phyloP scores from a whole-genome alignment of 2,888 invertebrate species.

The Odontocerum albicorne region DNA sequence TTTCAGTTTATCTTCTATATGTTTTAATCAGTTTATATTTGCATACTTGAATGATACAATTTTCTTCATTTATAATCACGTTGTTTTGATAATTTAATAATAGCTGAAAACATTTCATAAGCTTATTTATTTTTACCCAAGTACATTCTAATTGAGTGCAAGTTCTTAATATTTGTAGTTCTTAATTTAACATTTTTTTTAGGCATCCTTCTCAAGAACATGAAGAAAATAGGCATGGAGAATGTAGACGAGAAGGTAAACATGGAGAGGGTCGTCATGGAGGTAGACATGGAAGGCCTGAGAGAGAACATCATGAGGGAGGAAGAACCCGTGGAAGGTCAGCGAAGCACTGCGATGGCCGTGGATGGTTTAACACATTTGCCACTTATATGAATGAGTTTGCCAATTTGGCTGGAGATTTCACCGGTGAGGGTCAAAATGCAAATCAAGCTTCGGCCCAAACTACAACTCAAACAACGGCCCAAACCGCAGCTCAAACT shows the following conservation, averaged over 20 bases:
- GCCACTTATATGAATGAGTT: conserved; percentile 57
- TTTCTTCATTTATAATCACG: no score
- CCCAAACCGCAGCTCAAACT: background rate
- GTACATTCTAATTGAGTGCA: no score
- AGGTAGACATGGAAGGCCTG: conserved; percentile 2
- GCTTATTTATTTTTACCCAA: no score
- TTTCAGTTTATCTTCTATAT: background rate
- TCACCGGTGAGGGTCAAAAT: conserved; percentile 39
- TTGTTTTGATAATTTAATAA: no score
- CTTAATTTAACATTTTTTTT: background rate
- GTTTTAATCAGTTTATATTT: no score
- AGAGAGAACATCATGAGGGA: conserved; percentile 1
- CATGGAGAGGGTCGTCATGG: conserved; percentile 3
- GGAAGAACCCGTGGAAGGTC: conserved; percentile 5
- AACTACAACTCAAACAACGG: background rate
- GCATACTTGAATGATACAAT: no score
- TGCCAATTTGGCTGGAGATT: conserved; percentile 53
- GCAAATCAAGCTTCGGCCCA: conserved; percentile 1
- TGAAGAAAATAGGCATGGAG: background rate
- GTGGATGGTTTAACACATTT: conserved; percentile 54
- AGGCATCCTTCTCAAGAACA: background rate
- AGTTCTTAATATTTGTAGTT: no score
- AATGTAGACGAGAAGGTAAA: conserved; percentile 5
- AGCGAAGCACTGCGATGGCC: conserved; percentile 16
- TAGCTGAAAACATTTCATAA: no score